A percentile compares a stretch with the other conserved stretches of the same genome.
phyloP scores from a whole-genome alignment of 2,113 vertebrate species.

The Anarhynchus alexandrinus region DNA sequence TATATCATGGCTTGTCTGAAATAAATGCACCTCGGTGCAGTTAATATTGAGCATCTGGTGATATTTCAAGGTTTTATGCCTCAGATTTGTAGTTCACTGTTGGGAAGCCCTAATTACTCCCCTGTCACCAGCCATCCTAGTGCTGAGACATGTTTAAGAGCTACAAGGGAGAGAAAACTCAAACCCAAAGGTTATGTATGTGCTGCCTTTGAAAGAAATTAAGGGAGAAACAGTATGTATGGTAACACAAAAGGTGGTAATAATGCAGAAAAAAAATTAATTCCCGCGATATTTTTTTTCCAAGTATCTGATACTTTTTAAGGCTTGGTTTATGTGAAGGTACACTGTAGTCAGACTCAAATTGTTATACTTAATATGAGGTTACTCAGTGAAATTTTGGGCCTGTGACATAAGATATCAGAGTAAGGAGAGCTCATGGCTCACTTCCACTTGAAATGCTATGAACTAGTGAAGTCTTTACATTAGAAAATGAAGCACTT shows the following conservation, averaged over 20 bases:
- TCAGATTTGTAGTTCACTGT: not conserved
- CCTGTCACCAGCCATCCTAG: not conserved
- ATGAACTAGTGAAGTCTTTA: not conserved
- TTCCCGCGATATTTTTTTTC: not conserved
- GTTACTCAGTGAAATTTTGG: not conserved
- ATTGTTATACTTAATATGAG: not conserved
- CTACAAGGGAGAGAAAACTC: not conserved
- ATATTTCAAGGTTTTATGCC: not conserved
- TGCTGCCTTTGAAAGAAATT: not conserved
- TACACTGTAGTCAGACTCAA: not conserved
- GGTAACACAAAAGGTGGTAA: not conserved
- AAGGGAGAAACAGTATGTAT: not conserved
- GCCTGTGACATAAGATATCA: not conserved
- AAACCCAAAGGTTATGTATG: not conserved
- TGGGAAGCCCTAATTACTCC: not conserved
- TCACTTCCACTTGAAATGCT: not conserved
- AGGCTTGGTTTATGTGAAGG: not conserved
- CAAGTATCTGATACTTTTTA: not conserved
- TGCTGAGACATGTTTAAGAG: not conserved
- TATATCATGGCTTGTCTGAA: not conserved
- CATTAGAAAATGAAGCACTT: not conserved
- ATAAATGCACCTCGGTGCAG: not conserved
- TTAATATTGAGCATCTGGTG: not conserved
- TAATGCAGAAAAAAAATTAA: rapidly evolving
- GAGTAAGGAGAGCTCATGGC: not conserved